These are phyloP conservation scores for Caerostris extrusa DNA, from an alignment of 1,140 invertebrate genomes.

Conservation along the genomic window DNA sequence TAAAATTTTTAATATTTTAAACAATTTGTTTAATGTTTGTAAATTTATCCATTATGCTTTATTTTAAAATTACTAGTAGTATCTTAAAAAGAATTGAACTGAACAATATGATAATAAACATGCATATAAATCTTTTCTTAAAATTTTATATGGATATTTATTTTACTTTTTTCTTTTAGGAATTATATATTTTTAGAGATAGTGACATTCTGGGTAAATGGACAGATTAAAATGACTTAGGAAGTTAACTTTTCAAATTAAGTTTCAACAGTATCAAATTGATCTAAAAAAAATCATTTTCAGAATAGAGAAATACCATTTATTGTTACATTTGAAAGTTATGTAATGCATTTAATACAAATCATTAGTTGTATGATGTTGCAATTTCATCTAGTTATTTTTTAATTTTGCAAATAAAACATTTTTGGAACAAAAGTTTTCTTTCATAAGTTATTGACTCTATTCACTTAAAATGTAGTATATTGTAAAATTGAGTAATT, in stretches of 20 bases:
- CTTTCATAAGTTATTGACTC: no score
- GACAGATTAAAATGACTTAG: conserved; percentile 12
- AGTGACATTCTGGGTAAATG: conserved; percentile 97
- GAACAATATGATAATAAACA: no score
- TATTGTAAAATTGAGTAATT: no score
- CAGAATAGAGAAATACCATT: background rate
- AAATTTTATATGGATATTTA: background rate
- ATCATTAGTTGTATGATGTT: conserved; percentile 45
- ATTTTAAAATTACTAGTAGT: no score
- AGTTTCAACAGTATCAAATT: background rate
- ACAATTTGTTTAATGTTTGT: no score
- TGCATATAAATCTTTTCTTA: no score
- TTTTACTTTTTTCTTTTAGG: conserved; percentile 83
- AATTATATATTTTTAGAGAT: conserved; percentile 97
- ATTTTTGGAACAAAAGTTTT: background rate
- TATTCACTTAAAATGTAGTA: no score
- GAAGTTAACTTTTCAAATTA: background rate
- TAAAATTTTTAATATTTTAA: no score
- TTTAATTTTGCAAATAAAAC: conserved; percentile 33
- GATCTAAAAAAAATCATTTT: background rate
- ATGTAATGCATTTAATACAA: conserved; percentile 45
- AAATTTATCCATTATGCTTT: no score
- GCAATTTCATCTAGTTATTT: conserved; percentile 40
- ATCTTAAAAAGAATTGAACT: no score
- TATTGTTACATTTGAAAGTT: conserved; percentile 34